A percentile compares a stretch with the other conserved stretches of the same genome.
These are phyloP conservation scores for Drosophila birchii DNA, from an alignment of 2,888 invertebrate genomes.

Conservation along the genomic window DNA sequence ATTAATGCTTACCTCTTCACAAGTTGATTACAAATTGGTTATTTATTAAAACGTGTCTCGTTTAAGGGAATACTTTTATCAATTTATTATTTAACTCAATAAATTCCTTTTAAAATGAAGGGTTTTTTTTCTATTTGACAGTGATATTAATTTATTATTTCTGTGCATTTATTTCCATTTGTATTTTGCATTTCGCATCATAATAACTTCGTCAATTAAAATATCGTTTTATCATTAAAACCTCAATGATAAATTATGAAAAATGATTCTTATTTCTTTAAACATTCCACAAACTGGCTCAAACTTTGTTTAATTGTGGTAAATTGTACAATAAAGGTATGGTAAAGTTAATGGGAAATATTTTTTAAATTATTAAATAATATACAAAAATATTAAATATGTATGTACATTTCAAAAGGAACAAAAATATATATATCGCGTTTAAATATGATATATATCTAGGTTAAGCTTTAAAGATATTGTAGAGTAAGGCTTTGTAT, in stretches of 20 bases:
- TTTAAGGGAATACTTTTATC: not conserved
- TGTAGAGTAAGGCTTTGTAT: not conserved
- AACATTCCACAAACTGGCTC: not conserved
- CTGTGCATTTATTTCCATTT: conserved; percentile 5
- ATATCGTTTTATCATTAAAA: not conserved
- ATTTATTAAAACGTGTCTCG: too few relatives aligned
- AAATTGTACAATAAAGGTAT: not conserved
- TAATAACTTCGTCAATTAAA: conserved; percentile 8
- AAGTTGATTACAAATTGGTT: not conserved
- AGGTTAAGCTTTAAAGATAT: not conserved
- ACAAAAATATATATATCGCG: too few relatives aligned
- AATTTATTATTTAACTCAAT: not conserved
- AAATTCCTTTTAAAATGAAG: not conserved
- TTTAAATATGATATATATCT: not conserved
- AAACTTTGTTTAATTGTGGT: not conserved
- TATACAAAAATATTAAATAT: not conserved
- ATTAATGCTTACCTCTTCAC: not conserved
- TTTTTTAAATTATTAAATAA: not conserved
- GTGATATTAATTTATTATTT: not conserved
- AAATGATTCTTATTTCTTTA: not conserved
- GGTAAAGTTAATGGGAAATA: not conserved
- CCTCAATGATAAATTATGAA: not conserved
- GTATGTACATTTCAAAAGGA: not conserved
- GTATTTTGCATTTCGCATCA: not conserved
- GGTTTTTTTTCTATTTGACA: not conserved